Percentiles rank a stretch among this genome's conserved stretches.
These are phyloP conservation scores for Hyposoter dolosus DNA, from an alignment of 2,888 invertebrate genomes.

Conservation along the genomic window DNA sequence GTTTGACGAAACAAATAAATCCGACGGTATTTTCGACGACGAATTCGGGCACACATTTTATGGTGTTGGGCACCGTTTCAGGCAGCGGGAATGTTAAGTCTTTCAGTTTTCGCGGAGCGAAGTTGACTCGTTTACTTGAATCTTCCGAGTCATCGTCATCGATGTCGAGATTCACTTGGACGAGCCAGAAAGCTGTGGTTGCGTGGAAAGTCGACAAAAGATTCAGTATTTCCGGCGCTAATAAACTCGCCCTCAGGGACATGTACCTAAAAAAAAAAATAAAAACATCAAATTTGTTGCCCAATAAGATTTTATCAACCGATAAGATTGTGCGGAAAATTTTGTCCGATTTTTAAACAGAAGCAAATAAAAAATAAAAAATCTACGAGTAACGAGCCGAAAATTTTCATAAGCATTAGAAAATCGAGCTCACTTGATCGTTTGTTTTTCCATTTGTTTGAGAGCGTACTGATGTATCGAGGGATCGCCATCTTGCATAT, in stretches of 20 bases:
- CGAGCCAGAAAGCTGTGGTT: conserved; percentile 93
- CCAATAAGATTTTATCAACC: too few relatives aligned
- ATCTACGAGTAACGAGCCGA: background rate
- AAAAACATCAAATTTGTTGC: background rate
- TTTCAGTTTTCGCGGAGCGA: conserved; percentile 87
- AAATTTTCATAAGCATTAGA: conserved; percentile 9
- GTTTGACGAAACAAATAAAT: conserved; percentile 91
- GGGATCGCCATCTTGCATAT: conserved; percentile 86
- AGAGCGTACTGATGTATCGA: conserved; percentile 88
- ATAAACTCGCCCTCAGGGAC: conserved; percentile 90
- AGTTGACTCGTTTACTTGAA: conserved; percentile 84
- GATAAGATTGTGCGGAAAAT: too few relatives aligned
- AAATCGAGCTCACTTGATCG: conserved; percentile 86
- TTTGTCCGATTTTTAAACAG: too few relatives aligned
- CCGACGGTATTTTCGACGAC: conserved; percentile 95
- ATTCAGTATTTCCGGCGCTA: conserved; percentile 90
- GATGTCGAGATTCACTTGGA: conserved; percentile 90
- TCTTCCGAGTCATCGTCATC: conserved; percentile 77
- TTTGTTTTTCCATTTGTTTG: conserved; percentile 88
- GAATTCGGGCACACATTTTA: conserved; percentile 95
- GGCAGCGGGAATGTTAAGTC: conserved; percentile 88
- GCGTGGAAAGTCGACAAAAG: conserved; percentile 92
- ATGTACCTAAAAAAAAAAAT: conserved; percentile 86
- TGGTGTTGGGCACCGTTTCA: conserved; percentile 88
- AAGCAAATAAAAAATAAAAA: too few relatives aligned